phyloP scores from a whole-genome alignment of 1,140 invertebrate species.

The Eueides isabella region DNA sequence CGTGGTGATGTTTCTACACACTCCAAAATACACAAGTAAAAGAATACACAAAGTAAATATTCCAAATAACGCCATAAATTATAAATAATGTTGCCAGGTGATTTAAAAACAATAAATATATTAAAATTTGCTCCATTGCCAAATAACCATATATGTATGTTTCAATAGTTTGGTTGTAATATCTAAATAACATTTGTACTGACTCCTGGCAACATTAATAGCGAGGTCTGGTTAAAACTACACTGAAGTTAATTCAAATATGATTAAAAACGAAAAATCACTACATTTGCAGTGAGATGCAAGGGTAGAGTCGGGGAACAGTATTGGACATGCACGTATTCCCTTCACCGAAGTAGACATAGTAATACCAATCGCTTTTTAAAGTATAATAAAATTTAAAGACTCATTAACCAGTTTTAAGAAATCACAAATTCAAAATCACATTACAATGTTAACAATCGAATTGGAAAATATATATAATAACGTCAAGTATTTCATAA shows the following conservation, averaged over 20 bases:
- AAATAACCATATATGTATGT: neutral
- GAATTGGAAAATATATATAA: too few species aligned
- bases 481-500: too few species aligned
- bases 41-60: slow-evolving; percentile 47
- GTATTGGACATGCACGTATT: slow-evolving; percentile 7
- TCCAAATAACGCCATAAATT: slow-evolving; percentile 32
- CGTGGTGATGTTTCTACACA: slow-evolving; percentile 60
- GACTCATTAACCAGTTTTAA: too few species aligned
- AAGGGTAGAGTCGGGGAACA: neutral
- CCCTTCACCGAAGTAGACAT: neutral
- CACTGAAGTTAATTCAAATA: neutral
- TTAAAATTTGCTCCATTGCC: neutral
- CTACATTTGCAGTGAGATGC: slow-evolving; percentile 7
- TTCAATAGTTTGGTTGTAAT: neutral
- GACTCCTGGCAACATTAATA: neutral
- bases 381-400: too few species aligned
- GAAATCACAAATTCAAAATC: too few species aligned
- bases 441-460: too few species aligned
- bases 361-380: too few species aligned
- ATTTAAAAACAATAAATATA: neutral
- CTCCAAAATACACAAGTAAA: slow-evolving; percentile 66
- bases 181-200: neutral
- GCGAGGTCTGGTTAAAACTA: neutral
- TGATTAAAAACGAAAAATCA: slow-evolving; percentile 5
- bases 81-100: slow-evolving; percentile 10